Conservation (phyloP, 2,888 invertebrate genomes). For the Acheta domesticus region DNA sequence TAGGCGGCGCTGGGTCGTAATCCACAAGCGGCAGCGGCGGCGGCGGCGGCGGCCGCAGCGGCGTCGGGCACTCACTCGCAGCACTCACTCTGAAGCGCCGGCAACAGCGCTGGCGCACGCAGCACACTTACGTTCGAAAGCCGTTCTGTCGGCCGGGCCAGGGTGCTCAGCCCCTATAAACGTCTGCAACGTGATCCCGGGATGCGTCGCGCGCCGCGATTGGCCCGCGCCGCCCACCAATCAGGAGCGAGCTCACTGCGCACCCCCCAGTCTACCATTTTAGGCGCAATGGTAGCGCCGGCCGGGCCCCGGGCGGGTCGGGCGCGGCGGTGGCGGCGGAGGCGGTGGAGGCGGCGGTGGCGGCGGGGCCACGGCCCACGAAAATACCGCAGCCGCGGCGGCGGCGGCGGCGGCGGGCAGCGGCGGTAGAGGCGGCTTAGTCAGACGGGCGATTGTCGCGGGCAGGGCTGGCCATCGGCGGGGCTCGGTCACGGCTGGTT, state of each 20-base stretch:
- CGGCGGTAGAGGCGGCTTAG: not conserved
- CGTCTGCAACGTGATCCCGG: constrained; percentile 74
- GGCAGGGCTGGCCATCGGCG: not conserved
- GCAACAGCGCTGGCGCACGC: constrained; percentile 39
- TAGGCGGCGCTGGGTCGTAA: not conserved
- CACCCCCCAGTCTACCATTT: constrained; percentile 59
- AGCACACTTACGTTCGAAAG: constrained; percentile 90
- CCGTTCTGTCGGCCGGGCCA: constrained; percentile 88
- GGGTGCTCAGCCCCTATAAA: constrained; percentile 71
- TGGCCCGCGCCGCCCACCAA: constrained; percentile 51
- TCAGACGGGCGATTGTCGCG: constrained; percentile 18
- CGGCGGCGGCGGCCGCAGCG: not conserved
- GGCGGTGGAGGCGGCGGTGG: not conserved
- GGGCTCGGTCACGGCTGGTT: not conserved
- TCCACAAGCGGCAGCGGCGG: constrained; percentile 4
- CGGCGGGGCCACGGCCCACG: not conserved
- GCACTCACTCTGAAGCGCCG: not conserved
- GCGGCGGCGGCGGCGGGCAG: not conserved
- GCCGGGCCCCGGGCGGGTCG: not conserved
- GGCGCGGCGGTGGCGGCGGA: not conserved
- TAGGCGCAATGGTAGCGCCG: constrained; percentile 52
- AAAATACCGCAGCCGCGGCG: not conserved
- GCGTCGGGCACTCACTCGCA: constrained; percentile 8
- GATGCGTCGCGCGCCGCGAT: constrained; percentile 50
- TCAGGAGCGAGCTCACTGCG: constrained; percentile 49